These are phyloP conservation scores for Schlechtendalia chinensis DNA, from an alignment of 1,140 invertebrate genomes.

Conservation along the genomic window DNA sequence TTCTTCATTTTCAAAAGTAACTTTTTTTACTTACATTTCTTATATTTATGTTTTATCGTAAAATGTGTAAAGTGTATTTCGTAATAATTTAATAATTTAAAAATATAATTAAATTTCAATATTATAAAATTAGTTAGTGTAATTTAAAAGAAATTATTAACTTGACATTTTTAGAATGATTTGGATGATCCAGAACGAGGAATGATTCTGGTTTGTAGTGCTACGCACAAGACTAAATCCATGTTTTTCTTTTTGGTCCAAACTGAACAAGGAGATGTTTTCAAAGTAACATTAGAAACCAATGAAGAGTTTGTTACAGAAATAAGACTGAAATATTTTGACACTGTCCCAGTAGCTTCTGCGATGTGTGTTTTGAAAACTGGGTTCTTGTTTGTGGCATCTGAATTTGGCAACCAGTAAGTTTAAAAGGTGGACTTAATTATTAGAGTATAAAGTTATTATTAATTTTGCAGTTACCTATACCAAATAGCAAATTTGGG, in stretches of 20 bases:
- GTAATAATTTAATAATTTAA: too few relatives aligned
- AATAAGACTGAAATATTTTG: conserved; percentile 99
- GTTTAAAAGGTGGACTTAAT: conserved; percentile 58
- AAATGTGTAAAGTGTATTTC: background rate
- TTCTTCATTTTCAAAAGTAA: too few relatives aligned
- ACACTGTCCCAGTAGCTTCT: conserved; percentile 94
- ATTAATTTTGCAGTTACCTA: conserved; percentile 71
- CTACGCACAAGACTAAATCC: conserved; percentile 98
- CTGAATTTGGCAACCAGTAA: conserved; percentile 99
- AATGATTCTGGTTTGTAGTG: conserved; percentile 99
- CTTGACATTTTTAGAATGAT: conserved; percentile 72
- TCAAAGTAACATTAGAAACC: conserved; percentile 97
- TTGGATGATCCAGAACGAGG: conserved; percentile 98
- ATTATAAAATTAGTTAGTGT: too few relatives aligned
- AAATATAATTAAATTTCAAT: too few relatives aligned
- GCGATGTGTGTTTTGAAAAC: conserved; percentile 98
- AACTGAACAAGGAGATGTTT: conserved; percentile 96
- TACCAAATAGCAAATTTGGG: conserved; percentile 99
- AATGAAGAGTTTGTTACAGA: conserved; percentile 98
- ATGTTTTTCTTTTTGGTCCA: conserved; percentile 97
- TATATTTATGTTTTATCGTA: background rate
- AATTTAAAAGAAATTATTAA: too few relatives aligned
- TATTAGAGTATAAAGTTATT: conserved; percentile 42
- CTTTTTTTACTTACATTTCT: background rate
- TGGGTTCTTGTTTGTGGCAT: conserved; percentile 97